A percentile compares a stretch with the other conserved stretches of the same genome.
These are phyloP conservation scores for Rhabdophis nuchalis DNA, from an alignment of 2,797 vertebrate species.

Conservation along the genomic window DNA sequence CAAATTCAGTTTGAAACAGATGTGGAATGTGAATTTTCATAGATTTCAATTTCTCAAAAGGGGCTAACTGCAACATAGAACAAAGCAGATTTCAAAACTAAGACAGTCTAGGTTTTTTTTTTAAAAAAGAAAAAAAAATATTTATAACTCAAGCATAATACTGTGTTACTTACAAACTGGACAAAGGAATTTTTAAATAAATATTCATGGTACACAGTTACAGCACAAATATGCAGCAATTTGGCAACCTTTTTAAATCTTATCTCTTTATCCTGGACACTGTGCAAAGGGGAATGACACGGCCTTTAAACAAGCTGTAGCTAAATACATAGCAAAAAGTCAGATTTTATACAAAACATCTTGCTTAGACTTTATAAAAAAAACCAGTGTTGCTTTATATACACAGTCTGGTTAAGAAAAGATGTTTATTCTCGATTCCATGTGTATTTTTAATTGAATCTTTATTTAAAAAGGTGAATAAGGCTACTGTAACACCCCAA, in stretches of 20 bases:
- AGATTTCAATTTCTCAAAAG: constrained; percentile 79
- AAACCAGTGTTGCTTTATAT: constrained; percentile 94
- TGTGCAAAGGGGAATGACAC: constrained; percentile 95
- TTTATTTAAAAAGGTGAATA: constrained; percentile 91
- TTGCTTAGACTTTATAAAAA: constrained; percentile 98
- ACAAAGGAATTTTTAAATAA: constrained; percentile 97
- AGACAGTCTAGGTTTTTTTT: constrained; percentile 71
- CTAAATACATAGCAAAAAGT: constrained; percentile 99
- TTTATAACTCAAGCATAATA: constrained; percentile 94
- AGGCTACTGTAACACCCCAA: constrained; percentile 98
- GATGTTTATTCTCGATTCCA: constrained; percentile 80
- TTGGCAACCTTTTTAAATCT: constrained; percentile 93
- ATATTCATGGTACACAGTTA: constrained; percentile 99
- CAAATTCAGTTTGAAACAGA: constrained; percentile 99
- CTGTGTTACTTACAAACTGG: constrained; percentile 96
- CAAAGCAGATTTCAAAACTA: constrained; percentile 79
- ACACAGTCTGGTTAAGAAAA: constrained; percentile 99
- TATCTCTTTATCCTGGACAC: constrained; percentile 81
- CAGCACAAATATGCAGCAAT: constrained; percentile 99
- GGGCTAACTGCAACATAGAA: constrained; percentile 81
- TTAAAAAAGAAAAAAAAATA: constrained; percentile 78
- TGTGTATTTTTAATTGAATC: constrained; percentile 63
- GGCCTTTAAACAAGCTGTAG: constrained; percentile 95
- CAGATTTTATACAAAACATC: constrained; percentile 99
- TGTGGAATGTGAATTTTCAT: constrained; percentile 91